A percentile compares a stretch with the other conserved stretches of the same genome.
Evolutionary conservation across 2,888 invertebrate genomes (phyloP).

Genomic region (Lithodes maja): DNA sequence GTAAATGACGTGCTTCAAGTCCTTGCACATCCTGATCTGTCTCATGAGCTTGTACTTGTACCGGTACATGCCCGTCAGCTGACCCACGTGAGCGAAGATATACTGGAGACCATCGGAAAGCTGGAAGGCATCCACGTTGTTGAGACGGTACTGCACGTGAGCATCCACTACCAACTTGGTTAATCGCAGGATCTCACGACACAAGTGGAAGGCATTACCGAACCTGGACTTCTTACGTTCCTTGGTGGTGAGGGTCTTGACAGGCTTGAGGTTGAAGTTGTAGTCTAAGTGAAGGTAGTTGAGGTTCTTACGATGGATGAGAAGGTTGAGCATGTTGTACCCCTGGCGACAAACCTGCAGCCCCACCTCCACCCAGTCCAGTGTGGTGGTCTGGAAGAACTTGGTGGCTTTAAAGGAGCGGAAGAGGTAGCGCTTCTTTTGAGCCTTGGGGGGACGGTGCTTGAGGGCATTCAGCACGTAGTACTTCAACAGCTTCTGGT

Average conservation of each 20-base stretch:
- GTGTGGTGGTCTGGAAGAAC: conserved; percentile 99
- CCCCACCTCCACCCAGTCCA: conserved; percentile 99
- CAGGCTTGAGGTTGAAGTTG: conserved; percentile 99
- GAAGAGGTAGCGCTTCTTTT: conserved; percentile 88
- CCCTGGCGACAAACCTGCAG: conserved; percentile 98
- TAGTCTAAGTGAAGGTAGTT: conserved; percentile 99
- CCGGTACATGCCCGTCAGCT: conserved; percentile 99
- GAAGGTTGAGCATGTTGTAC: conserved; percentile 98
- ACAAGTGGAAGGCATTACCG: conserved; percentile 98
- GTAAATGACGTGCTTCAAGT: conserved; percentile 98
- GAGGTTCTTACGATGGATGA: conserved; percentile 99
- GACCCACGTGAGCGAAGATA: conserved; percentile 99
- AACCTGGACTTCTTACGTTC: conserved; percentile 99
- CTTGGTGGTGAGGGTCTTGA: conserved; percentile 99
- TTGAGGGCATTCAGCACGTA: conserved; percentile 98
- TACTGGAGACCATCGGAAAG: conserved; percentile 98
- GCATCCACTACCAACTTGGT: conserved; percentile 99
- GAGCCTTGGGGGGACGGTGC: conserved; percentile 97
- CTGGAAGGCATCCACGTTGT: conserved; percentile 99
- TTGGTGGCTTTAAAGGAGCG: conserved; percentile 99
- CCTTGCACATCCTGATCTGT: conserved; percentile 99
- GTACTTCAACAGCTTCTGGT: conserved; percentile 98
- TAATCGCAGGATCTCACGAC: conserved; percentile 97
- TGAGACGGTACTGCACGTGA: conserved; percentile 98
- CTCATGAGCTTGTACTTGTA: conserved; percentile 99